Evolutionary conservation across 2,113 vertebrate genomes (phyloP).

Genomic region (Nesoenas mayeri): DNA sequence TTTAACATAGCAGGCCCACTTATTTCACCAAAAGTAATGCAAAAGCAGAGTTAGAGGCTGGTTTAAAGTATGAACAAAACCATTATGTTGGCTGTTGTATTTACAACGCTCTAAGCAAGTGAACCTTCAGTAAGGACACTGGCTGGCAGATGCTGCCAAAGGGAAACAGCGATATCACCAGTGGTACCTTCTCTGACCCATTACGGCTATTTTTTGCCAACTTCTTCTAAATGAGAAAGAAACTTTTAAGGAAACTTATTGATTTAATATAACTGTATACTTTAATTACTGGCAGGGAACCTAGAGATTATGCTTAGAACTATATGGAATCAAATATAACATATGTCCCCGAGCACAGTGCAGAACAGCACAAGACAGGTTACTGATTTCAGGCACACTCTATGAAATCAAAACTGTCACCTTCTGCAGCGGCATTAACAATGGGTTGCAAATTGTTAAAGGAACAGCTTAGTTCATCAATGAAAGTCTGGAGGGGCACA

Average conservation of each 20-base stretch:
- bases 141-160: neutral
- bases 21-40: neutral
- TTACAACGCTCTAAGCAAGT: neutral
- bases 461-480: neutral
- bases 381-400: neutral
- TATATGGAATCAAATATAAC: neutral
- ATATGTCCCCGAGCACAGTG: neutral
- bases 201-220: neutral
- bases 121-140: neutral
- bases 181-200: neutral
- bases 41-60: neutral
- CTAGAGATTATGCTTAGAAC: neutral
- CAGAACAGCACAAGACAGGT: neutral
- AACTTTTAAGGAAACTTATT: neutral
- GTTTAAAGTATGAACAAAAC: neutral
- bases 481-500: neutral
- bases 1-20: neutral
- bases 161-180: neutral
- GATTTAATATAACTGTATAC: neutral
- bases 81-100: neutral
- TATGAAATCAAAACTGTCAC: neutral
- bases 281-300: neutral
- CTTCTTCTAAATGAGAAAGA: neutral
- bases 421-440: neutral
- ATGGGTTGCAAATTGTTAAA: neutral